These are phyloP conservation scores for Mystacornis crossleyi DNA, from an alignment of 2,113 vertebrate genomes.

Conservation along the genomic window DNA sequence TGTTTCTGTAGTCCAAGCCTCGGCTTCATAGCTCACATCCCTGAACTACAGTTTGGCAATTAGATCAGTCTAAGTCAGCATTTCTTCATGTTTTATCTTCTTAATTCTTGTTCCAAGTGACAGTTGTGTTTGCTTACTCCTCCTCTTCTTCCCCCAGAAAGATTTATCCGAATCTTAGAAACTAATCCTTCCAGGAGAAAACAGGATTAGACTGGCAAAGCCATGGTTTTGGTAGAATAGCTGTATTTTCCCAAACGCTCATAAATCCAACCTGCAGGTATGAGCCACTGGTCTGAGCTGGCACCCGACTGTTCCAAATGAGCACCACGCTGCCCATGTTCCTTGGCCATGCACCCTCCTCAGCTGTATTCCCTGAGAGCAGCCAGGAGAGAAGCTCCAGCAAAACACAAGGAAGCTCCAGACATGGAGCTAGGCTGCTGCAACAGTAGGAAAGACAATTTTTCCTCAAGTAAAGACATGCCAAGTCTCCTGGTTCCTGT, in stretches of 20 bases:
- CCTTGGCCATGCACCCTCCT: background rate
- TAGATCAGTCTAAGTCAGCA: background rate
- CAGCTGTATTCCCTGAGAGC: rapidly evolving
- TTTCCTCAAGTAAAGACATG: conserved; percentile 32
- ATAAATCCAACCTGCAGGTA: background rate
- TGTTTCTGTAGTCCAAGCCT: background rate
- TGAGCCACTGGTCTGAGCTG: background rate
- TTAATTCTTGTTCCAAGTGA: background rate
- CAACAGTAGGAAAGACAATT: background rate
- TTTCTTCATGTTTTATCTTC: background rate
- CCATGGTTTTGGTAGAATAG: background rate
- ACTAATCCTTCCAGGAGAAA: background rate
- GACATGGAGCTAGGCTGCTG: background rate
- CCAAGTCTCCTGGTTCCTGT: background rate
- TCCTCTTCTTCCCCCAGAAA: background rate
- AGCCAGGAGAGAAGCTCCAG: background rate
- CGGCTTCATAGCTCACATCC: rapidly evolving
- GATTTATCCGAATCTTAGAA: background rate
- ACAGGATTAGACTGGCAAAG: background rate
- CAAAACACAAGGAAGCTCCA: background rate
- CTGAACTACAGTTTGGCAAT: background rate
- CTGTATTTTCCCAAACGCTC: background rate
- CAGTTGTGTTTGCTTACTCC: background rate
- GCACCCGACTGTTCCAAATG: background rate
- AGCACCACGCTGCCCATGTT: rapidly evolving